Percentiles rank a stretch among this genome's conserved stretches.
Evolutionary conservation across 2,888 invertebrate species (phyloP).

Genomic region (Drosophila phalerata): DNA sequence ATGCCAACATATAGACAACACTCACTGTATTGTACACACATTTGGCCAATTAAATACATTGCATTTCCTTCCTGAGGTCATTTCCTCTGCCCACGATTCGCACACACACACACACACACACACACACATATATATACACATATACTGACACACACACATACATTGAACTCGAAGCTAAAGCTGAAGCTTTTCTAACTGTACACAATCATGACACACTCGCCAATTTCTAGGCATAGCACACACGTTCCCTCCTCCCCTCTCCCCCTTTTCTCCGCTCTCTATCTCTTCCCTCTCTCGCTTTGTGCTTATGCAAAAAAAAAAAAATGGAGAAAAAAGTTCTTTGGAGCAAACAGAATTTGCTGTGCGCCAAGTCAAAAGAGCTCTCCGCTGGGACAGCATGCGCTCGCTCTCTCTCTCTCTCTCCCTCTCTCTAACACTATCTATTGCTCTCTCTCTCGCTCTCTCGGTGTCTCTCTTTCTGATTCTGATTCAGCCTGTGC

Average conservation of each 20-base stretch:
- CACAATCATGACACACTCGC: constrained; percentile 40
- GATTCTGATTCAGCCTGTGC: constrained; percentile 55
- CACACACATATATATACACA: too few relatives aligned
- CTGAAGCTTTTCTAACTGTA: constrained; percentile 59
- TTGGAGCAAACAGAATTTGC: constrained; percentile 58
- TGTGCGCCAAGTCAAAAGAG: constrained; percentile 66
- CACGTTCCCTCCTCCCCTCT: constrained; percentile 1
- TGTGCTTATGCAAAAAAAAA: constrained; percentile 59
- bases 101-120: neutral
- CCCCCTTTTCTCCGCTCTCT: neutral
- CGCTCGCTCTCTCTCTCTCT: constrained; percentile 10
- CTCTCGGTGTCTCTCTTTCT: constrained; percentile 19
- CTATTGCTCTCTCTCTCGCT: constrained; percentile 13
- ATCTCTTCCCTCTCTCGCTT: constrained; percentile 3
- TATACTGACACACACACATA: too few relatives aligned
- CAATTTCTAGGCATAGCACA: constrained; percentile 53
- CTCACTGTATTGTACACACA: constrained; percentile 36
- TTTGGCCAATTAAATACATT: constrained; percentile 76
- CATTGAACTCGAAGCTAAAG: constrained; percentile 7
- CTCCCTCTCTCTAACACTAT: constrained; percentile 2
- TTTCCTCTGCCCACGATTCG: constrained; percentile 62
- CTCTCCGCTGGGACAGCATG: constrained; percentile 5
- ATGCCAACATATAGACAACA: neutral
- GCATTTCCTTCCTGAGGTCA: constrained; percentile 78
- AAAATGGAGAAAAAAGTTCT: constrained; percentile 36